phyloP scores from a whole-genome alignment of 2,113 vertebrate genomes.

The Halichoeres trimaculatus region DNA sequence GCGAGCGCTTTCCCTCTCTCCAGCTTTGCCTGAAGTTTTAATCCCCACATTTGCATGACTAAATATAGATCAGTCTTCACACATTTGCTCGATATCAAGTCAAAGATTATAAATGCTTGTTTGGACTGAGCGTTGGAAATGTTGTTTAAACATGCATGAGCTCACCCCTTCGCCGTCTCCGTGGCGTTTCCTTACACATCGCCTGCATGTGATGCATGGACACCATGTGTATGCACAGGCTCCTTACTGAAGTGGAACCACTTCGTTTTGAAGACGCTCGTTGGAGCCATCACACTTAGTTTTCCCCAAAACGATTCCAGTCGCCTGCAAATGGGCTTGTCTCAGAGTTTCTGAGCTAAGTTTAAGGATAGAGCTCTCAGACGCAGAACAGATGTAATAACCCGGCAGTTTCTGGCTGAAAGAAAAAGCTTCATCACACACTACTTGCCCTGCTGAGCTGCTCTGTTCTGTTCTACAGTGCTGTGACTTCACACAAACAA shows the following conservation, averaged over 20 bases:
- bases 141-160: conserved; percentile 69
- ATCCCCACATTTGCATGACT: conserved; percentile 79
- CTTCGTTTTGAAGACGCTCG: conserved; percentile 5
- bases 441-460: conserved; percentile 55
- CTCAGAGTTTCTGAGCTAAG: conserved; percentile 59
- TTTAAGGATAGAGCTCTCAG: conserved; percentile 58
- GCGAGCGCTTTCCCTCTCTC: conserved; percentile 46
- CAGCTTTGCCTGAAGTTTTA: conserved; percentile 74
- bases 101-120: conserved; percentile 73
- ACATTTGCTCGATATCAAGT: conserved; percentile 62
- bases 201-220: conserved; percentile 43
- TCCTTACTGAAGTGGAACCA: conserved; percentile 25
- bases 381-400: conserved; percentile 72
- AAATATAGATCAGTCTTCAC: conserved; percentile 76
- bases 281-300: conserved; percentile 21
- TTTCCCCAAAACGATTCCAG: conserved; percentile 63
- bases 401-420: conserved; percentile 49
- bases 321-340: conserved; percentile 64
- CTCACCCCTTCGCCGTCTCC: conserved; percentile 30
- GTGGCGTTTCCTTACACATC: conserved; percentile 1
- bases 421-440: conserved; percentile 74
- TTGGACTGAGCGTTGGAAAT: conserved; percentile 66
- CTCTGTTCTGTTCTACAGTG: conserved; percentile 20
- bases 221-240: conserved; percentile 11
- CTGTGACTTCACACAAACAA: conserved; percentile 23